phyloP scores from a whole-genome alignment of 2,797 vertebrate genomes.

The Oceanodroma leucorhoa region DNA sequence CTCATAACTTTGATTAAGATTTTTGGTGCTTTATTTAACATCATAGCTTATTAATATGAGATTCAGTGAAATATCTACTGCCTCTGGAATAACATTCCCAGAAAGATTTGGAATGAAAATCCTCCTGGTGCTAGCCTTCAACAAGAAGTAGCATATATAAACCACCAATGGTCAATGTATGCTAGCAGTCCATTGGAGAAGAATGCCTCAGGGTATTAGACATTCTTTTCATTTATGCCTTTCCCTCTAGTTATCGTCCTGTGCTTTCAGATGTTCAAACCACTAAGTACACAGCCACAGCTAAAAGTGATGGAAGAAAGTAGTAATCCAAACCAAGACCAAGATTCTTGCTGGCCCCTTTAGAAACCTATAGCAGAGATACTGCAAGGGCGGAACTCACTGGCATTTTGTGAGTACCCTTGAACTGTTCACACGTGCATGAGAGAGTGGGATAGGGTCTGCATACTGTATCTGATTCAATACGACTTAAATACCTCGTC shows the following conservation, averaged over 20 bases:
- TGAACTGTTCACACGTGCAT: fast-evolving
- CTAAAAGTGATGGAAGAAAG: background rate
- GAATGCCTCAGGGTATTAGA: background rate
- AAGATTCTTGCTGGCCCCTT: background rate
- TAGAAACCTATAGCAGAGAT: background rate
- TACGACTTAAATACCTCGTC: too few species aligned
- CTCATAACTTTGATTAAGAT: conserved; percentile 43
- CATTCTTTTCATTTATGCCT: background rate
- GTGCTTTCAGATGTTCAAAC: background rate
- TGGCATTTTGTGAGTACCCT: background rate
- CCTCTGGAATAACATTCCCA: background rate
- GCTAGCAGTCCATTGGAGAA: background rate
- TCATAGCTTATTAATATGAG: background rate
- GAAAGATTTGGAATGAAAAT: background rate
- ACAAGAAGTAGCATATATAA: background rate
- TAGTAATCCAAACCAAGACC: background rate
- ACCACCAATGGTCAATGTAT: background rate
- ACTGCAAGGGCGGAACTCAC: fast-evolving
- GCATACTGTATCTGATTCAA: background rate
- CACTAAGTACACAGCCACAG: background rate
- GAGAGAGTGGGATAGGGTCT: background rate
- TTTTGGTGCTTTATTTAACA: conserved; percentile 25
- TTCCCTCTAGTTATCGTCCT: background rate
- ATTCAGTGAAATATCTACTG: background rate
- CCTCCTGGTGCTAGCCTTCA: background rate